phyloP scores from a whole-genome alignment of 1,140 invertebrate species.

The Drosophila miranda region DNA sequence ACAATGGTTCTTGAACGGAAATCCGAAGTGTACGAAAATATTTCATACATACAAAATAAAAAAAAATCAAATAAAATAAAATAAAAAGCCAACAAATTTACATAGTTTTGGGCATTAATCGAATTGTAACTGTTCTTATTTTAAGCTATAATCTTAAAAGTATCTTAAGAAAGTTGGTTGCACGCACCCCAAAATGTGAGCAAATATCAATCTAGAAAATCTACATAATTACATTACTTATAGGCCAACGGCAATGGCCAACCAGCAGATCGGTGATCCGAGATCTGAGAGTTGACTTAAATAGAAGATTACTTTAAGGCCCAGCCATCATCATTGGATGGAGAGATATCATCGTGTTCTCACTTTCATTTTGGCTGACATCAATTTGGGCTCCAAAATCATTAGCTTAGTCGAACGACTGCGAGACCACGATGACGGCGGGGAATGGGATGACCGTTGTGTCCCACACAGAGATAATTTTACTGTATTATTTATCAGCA shows the following conservation, averaged over 20 bases:
- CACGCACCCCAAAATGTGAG: slow-evolving; percentile 14
- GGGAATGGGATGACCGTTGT: slow-evolving; percentile 32
- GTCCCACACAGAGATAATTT: slow-evolving; percentile 54
- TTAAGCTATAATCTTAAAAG: slow-evolving; percentile 1
- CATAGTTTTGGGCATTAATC: no score
- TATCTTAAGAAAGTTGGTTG: slow-evolving; percentile 36
- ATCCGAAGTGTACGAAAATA: no score
- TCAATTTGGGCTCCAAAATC: slow-evolving; percentile 52
- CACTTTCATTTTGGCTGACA: slow-evolving; percentile 69
- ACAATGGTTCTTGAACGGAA: no score
- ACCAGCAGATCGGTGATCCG: slow-evolving; percentile 28
- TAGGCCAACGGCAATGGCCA: slow-evolving; percentile 28
- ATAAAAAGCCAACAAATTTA: no score
- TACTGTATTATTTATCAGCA: slow-evolving; percentile 71
- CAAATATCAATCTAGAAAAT: slow-evolving; percentile 28
- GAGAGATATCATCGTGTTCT: slow-evolving; percentile 49
- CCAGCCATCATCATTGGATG: slow-evolving; percentile 11
- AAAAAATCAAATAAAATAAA: no score
- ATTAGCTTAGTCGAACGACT: slow-evolving; percentile 45
- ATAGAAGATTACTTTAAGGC: slow-evolving; percentile 37
- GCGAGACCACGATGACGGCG: no score
- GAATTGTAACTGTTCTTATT: no score
- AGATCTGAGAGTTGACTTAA: slow-evolving; percentile 14
- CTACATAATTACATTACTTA: slow-evolving; percentile 47
- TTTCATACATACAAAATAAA: no score